These are phyloP conservation scores for Brachionus plicatilis DNA, from an alignment of 1,140 invertebrate species.

Conservation along the genomic window DNA sequence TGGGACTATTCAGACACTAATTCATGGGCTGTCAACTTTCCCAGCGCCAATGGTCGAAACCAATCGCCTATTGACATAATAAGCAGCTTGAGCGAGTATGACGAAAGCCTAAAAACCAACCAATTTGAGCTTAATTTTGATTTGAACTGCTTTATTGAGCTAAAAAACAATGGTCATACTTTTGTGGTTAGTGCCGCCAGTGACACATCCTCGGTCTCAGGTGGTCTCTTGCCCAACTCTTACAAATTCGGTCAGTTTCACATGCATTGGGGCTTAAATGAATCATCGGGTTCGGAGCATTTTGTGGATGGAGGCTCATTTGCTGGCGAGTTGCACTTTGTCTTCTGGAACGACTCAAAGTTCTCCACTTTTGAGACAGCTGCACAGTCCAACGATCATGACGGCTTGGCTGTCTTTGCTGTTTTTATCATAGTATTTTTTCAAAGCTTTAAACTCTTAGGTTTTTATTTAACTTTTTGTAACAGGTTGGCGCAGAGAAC, in stretches of 20 bases:
- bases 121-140: background rate
- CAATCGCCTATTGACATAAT: slow-evolving; percentile 33
- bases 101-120: background rate
- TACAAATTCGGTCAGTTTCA: slow-evolving; percentile 56
- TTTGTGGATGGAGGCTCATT: slow-evolving; percentile 73
- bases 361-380: slow-evolving; percentile 75
- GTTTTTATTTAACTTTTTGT: background rate
- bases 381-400: slow-evolving; percentile 63
- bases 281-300: slow-evolving; percentile 54
- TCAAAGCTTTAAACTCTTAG: background rate
- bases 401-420: slow-evolving; percentile 82
- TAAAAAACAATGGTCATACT: slow-evolving; percentile 35
- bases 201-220: slow-evolving; percentile 45
- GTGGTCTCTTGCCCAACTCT: slow-evolving; percentile 55
- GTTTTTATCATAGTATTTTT: slow-evolving; percentile 72
- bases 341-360: slow-evolving; percentile 84
- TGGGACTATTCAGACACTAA: background rate
- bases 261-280: slow-evolving; percentile 55
- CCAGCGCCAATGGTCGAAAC: background rate
- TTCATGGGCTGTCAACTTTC: background rate
- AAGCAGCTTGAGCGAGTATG: background rate
- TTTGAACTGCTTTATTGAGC: background rate
- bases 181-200: background rate
- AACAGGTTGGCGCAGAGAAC: background rate
- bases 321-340: slow-evolving; percentile 84